Evolutionary conservation across 2,797 vertebrate species (phyloP).

Genomic region (Liparis tanakae): DNA sequence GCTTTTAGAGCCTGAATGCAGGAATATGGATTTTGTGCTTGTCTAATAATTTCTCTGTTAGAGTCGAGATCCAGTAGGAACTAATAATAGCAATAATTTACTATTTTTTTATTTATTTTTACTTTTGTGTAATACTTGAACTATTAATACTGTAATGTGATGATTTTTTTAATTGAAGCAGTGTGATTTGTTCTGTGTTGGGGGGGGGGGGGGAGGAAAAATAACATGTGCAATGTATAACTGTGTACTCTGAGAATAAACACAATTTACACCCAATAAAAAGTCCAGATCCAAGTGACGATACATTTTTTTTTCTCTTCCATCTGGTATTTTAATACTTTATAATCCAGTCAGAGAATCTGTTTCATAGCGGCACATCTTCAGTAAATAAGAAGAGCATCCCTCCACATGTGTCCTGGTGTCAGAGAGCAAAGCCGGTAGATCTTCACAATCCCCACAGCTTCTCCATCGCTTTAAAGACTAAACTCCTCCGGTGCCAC

Average conservation of each 20-base stretch:
- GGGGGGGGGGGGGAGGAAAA: too few relatives aligned
- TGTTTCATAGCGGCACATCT: slow-evolving; percentile 18
- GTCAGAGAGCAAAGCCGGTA: slow-evolving; percentile 5
- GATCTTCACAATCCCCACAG: slow-evolving; percentile 7
- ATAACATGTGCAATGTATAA: too few relatives aligned
- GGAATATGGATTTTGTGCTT: slow-evolving; percentile 44
- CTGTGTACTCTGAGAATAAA: too few relatives aligned
- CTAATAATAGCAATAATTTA: too few relatives aligned
- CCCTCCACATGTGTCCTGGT: slow-evolving; percentile 7
- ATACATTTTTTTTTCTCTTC: slow-evolving; percentile 20
- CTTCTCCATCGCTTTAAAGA: slow-evolving; percentile 47
- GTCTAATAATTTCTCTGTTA: slow-evolving; percentile 32
- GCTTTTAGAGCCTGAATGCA: slow-evolving; percentile 58
- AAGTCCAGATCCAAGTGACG: slow-evolving; percentile 41
- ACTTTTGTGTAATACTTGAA: too few relatives aligned
- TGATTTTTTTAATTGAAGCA: too few relatives aligned
- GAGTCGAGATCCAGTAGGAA: slow-evolving; percentile 39
- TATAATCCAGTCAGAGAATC: slow-evolving; percentile 23
- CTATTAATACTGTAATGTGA: too few relatives aligned
- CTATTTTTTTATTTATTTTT: too few relatives aligned
- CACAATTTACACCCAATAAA: too few relatives aligned
- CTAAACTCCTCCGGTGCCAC: slow-evolving; percentile 53
- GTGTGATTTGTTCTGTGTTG: too few relatives aligned
- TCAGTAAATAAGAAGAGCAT: slow-evolving; percentile 17
- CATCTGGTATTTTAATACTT: slow-evolving; percentile 35